A percentile compares a stretch with the other conserved stretches of the same genome.
Evolutionary conservation across 2,888 invertebrate genomes (phyloP).

Genomic region (Marronus borbonicus): DNA sequence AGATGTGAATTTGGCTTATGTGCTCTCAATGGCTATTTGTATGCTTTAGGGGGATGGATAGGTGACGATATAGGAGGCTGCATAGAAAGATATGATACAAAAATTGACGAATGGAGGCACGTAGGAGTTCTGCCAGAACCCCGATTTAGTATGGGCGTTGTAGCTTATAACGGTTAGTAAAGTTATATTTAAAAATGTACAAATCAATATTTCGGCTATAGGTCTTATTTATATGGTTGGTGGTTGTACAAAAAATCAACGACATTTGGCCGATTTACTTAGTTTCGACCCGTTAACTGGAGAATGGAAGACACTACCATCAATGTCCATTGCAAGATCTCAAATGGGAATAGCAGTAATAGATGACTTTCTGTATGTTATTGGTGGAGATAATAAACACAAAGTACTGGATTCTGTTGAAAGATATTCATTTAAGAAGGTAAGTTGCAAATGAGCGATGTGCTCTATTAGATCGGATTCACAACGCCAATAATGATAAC

Average conservation of each 20-base stretch:
- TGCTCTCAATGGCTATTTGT: constrained; percentile 85
- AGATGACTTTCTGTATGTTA: constrained; percentile 87
- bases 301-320: constrained; percentile 84
- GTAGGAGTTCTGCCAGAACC: constrained; percentile 87
- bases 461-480: no score
- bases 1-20: constrained; percentile 93
- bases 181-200: constrained; percentile 13
- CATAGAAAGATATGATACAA: constrained; percentile 90
- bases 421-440: constrained; percentile 85
- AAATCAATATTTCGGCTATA: constrained; percentile 63
- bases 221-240: constrained; percentile 93
- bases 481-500: not conserved
- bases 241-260: constrained; percentile 86
- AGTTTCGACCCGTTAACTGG: constrained; percentile 87
- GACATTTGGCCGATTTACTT: constrained; percentile 86
- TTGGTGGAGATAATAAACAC: constrained; percentile 90
- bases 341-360: constrained; percentile 93
- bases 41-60: constrained; percentile 95
- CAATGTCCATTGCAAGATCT: constrained; percentile 86
- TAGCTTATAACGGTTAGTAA: constrained; percentile 81
- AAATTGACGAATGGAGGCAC: constrained; percentile 83
- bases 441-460: constrained; percentile 63
- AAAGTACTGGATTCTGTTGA: constrained; percentile 88
- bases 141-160: constrained; percentile 93
- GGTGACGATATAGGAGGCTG: constrained; percentile 92